Evolutionary conservation across 2,888 invertebrate genomes (phyloP).

Genomic region (Caenorhabditis japonica): DNA sequence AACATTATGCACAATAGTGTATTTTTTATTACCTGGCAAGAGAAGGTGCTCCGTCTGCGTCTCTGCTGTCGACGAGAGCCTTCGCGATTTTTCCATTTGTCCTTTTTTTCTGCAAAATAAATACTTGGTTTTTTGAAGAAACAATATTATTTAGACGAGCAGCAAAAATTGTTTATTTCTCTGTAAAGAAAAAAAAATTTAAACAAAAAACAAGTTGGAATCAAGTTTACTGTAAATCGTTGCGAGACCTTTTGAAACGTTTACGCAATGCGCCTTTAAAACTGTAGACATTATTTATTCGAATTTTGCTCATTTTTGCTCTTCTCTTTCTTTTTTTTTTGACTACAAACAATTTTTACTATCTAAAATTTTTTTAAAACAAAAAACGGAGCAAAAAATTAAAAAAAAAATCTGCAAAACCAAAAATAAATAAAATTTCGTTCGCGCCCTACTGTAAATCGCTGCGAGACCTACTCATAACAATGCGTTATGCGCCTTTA

Average conservation of each 20-base stretch:
- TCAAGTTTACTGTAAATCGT: slow-evolving; percentile 19
- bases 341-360: no score
- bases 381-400: no score
- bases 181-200: not conserved
- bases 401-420: no score
- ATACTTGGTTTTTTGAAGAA: not conserved
- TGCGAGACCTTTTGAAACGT: not conserved
- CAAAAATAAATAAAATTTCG: no score
- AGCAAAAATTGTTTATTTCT: not conserved
- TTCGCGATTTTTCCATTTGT: slow-evolving; percentile 17
- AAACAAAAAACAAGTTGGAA: slow-evolving; percentile 2
- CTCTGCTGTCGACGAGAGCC: slow-evolving; percentile 9
- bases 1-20: slow-evolving; percentile 15
- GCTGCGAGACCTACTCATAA: no score
- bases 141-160: not conserved
- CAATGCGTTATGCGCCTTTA: no score
- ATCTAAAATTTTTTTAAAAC: no score
- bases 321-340: no score
- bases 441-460: no score
- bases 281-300: no score
- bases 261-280: slow-evolving; percentile 12
- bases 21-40: slow-evolving; percentile 6
- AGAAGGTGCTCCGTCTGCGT: slow-evolving; percentile 32
- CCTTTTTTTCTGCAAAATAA: slow-evolving; percentile 15
- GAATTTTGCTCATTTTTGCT: no score